Evolutionary conservation across 2,113 vertebrate species (phyloP), one percentile per base, ranked within the genome.

Genomic region (Shinisaurus crocodilurus): DNA sequence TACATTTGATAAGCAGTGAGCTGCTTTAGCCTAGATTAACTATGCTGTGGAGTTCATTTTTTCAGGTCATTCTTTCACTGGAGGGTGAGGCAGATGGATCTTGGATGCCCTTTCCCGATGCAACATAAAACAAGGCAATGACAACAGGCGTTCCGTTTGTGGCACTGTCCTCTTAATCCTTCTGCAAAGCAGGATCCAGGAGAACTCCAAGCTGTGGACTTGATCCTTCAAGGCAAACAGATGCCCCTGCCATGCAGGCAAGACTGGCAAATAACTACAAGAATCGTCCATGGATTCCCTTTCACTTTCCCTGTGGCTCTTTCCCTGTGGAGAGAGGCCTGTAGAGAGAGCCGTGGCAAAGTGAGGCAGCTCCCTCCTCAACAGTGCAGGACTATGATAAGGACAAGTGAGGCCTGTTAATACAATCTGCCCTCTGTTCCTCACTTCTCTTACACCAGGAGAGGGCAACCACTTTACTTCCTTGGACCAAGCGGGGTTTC

Each of bases 61-160:
- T 83, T 34, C 13, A 8, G 57, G 23, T 8, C 43, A 23, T 40
- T 67, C 6, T 54, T 70, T 80, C 9, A 82, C 9, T 67, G 12
- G 15, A n/a, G 0, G 65, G 57, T 5, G 29, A 50, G 29, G 29
- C 79, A 75, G n/a, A 40, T 40, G 15, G 27, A 70, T 70, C 12
- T 50, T 74, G 15, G 25, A 48, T 79, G 23, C 29, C 5, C 34
- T 92, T 93, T 89, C 40, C 4, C 70, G 3, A 45, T 2, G 65
- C 9, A 9, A 63, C 88, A 23, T 5, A 0, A 82, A 37, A 90
- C 90, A 91, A 75, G 32, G 87, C 0, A 25, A 10, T 1, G 1
- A 88, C 69, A 90, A 60, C 27, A 74, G 75, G 77, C 1, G 25
- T 67, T 25, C 0, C 54, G 20, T 75, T 88, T 93, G 89, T 87